phyloP scores from a whole-genome alignment of 2,888 invertebrate species.

The Lapara coniferarum region DNA sequence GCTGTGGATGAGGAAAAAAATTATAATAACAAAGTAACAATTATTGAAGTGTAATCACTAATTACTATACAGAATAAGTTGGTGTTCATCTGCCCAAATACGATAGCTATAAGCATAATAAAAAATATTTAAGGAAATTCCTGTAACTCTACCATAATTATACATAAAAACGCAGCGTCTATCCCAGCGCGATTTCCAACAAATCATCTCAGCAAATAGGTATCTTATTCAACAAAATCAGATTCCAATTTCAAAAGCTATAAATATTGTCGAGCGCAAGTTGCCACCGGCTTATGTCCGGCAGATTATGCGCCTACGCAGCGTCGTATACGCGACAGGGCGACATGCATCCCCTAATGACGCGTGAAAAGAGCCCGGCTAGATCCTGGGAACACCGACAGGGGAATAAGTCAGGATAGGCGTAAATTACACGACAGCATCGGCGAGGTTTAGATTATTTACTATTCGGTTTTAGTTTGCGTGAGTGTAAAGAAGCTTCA shows the following conservation, averaged over 20 bases:
- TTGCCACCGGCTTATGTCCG: constrained; percentile 15
- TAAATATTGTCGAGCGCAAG: background rate
- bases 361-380: constrained; percentile 8
- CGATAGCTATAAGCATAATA: no score
- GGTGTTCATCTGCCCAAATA: no score
- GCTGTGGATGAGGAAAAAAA: constrained; percentile 44
- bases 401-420: constrained; percentile 8
- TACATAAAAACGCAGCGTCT: no score
- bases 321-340: constrained; percentile 13
- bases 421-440: constrained; percentile 15
- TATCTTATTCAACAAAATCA: background rate
- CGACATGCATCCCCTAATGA: constrained; percentile 22
- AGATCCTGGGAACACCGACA: constrained; percentile 7
- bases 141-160: no score
- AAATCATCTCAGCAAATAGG: no score
- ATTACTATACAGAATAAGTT: no score
- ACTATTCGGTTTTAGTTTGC: background rate
- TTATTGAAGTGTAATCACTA: background rate
- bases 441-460: constrained; percentile 1
- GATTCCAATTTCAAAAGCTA: background rate
- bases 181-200: no score
- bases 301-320: constrained; percentile 25
- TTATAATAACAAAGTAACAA: background rate
- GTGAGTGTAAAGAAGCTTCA: background rate
- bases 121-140: no score